These are phyloP conservation scores for Mellilla xanthometata DNA, from an alignment of 2,888 invertebrate species.

Conservation along the genomic window DNA sequence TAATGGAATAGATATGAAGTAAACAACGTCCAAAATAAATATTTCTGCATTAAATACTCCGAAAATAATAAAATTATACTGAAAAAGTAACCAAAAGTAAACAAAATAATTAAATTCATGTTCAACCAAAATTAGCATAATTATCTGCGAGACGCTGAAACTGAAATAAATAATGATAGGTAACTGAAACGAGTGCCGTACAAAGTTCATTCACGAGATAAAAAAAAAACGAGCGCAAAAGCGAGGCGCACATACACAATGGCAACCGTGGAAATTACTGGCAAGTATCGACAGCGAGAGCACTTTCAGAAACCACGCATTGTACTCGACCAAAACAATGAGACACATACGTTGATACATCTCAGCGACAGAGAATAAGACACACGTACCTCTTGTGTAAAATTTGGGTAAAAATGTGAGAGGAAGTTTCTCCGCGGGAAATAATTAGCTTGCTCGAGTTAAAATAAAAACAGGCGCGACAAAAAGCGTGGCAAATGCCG, in stretches of 20 bases:
- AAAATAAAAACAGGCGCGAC: slow-evolving; percentile 20
- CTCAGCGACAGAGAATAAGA: too few species aligned
- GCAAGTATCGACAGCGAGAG: slow-evolving; percentile 52
- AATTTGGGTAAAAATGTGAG: slow-evolving; percentile 16
- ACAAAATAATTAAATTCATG: too few species aligned
- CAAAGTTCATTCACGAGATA: slow-evolving; percentile 35
- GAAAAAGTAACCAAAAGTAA: too few species aligned
- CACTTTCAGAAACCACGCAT: slow-evolving; percentile 52
- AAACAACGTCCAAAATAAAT: too few species aligned
- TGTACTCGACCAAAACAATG: slow-evolving; percentile 47
- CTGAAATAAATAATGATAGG: too few species aligned
- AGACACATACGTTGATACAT: slow-evolving; percentile 33
- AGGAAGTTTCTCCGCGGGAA: slow-evolving; percentile 19
- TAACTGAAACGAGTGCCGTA: slow-evolving; percentile 36
- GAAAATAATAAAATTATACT: too few species aligned
- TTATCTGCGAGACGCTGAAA: too few species aligned
- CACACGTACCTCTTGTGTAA: not conserved
- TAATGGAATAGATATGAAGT: too few species aligned
- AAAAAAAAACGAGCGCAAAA: slow-evolving; percentile 54
- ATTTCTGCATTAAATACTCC: too few species aligned
- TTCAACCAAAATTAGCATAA: too few species aligned
- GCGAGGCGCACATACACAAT: slow-evolving; percentile 48
- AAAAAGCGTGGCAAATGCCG: slow-evolving; percentile 37
- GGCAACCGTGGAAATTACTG: slow-evolving; percentile 53
- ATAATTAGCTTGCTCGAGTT: slow-evolving; percentile 30